These are phyloP conservation scores for Tonatia bakeri DNA, from an alignment of 2,113 vertebrate species.

Conservation along the genomic window DNA sequence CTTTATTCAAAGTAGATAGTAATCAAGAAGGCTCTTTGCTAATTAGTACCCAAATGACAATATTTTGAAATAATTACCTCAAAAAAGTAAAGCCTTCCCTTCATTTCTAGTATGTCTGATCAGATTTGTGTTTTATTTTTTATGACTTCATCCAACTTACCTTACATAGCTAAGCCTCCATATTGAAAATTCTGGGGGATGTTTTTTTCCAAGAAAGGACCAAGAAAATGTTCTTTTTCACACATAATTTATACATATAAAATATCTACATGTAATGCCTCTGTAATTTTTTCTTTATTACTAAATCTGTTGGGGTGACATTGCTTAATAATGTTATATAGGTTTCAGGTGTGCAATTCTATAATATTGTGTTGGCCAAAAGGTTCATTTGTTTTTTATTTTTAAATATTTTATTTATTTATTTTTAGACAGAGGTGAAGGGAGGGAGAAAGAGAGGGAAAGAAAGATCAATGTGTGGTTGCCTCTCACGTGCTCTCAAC, in stretches of 20 bases:
- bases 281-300: not conserved
- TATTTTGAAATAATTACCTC: not conserved
- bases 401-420: no score
- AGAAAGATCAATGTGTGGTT: no score
- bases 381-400: no score
- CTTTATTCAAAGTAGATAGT: not conserved
- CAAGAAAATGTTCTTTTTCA: not conserved
- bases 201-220: not conserved
- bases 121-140: not conserved
- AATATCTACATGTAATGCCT: not conserved
- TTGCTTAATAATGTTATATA: not conserved
- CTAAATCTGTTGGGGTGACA: not conserved
- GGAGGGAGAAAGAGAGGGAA: no score
- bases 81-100: not conserved
- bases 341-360: not conserved
- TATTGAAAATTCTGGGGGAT: not conserved
- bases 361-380: not conserved
- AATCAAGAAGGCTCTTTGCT: not conserved
- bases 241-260: not conserved
- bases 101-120: not conserved
- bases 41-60: not conserved
- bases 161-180: not conserved
- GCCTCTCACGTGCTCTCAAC: no score
- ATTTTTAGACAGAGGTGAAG: no score
- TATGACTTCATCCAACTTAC: not conserved